Base-by-base conservation (phyloP, 92 coral and sea anemone genomes). In the Parazoanthus darwini region DNA sequence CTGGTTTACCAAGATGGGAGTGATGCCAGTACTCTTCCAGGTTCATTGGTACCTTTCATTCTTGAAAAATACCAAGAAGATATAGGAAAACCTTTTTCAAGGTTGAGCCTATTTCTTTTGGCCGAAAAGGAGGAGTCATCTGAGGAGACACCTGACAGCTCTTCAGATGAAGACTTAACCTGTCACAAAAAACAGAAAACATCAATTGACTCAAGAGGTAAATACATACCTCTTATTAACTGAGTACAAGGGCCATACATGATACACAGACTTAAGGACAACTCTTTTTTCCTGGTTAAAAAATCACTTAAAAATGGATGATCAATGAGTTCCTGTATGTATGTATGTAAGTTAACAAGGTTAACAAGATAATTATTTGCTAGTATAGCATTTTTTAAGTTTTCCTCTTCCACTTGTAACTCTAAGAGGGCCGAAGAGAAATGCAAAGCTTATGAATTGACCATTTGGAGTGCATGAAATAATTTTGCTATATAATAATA, bases 1-100 rank as follows among this genome's bases (percentile, higher is more conserved):
- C 58, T 77, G 63, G 59, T 77, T 77, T 77, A 77, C 36, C 63
- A 43, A 43, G 81, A 77, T 77, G 81, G 81, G 59, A 46, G 81
- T 77, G 59, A 77, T 43, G 81, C 81, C 81, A 77, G 59, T 44
- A 77, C 56, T 42, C 59, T 77, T 42, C 81, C 81, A 77, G 81
- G 81, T 77, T 77, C 59, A 42, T 77, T 44, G 56, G 81, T 42
- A 44, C 58, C 63, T 44, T 77, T 77, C 59, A 42, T 6, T 42
- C 81, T 77, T 42, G 81, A 77, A 77, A 77, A 77, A 77, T 77
- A 77, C 59, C 81, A 77, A 77, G 81, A 77, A 44, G 81, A 77
- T 77, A 77, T 77, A 42, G 81, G 81, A 44, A 77, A 77, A 44
- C 81, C 81, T 42, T 77, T 18, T 77, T 77, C 81, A 77, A 77